phyloP scores from a whole-genome alignment of 2,113 vertebrate species.

The Dasyornis broadbenti region DNA sequence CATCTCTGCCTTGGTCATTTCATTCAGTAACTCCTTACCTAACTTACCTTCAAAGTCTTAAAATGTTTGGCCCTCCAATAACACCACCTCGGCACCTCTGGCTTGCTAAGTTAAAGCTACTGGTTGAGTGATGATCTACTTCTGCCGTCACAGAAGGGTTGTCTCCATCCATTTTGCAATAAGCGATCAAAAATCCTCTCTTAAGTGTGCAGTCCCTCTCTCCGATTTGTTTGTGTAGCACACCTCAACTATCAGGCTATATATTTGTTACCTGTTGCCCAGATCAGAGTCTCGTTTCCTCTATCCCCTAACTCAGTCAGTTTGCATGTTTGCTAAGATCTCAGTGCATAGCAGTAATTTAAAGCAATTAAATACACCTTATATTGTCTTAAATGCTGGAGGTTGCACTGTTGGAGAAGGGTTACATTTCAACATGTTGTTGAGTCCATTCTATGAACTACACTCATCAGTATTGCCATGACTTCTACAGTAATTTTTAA shows the following conservation, averaged over 20 bases:
- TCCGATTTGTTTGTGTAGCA: not conserved
- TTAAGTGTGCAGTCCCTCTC: not conserved
- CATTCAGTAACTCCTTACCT: not conserved
- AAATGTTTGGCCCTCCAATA: not conserved
- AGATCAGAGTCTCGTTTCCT: accelerated
- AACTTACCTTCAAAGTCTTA: not conserved
- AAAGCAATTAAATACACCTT: not conserved
- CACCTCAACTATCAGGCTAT: not conserved
- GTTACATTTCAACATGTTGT: not conserved
- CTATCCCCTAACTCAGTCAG: not conserved
- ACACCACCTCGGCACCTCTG: not conserved
- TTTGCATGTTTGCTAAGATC: not conserved
- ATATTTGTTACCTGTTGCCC: not conserved
- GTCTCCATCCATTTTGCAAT: not conserved
- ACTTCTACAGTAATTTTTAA: not conserved
- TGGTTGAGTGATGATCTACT: not conserved
- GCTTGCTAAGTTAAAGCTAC: not conserved
- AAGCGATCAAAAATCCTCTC: not conserved
- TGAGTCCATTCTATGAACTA: not conserved
- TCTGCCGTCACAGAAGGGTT: not conserved
- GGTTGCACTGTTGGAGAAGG: not conserved
- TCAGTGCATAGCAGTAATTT: not conserved
- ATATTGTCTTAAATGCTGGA: not conserved
- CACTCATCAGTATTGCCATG: not conserved
- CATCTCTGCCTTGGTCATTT: not conserved